Percentiles rank a stretch among this genome's conserved stretches.
These are phyloP conservation scores for Volucella bombylans DNA, from an alignment of 2,888 invertebrate species.

Conservation along the genomic window DNA sequence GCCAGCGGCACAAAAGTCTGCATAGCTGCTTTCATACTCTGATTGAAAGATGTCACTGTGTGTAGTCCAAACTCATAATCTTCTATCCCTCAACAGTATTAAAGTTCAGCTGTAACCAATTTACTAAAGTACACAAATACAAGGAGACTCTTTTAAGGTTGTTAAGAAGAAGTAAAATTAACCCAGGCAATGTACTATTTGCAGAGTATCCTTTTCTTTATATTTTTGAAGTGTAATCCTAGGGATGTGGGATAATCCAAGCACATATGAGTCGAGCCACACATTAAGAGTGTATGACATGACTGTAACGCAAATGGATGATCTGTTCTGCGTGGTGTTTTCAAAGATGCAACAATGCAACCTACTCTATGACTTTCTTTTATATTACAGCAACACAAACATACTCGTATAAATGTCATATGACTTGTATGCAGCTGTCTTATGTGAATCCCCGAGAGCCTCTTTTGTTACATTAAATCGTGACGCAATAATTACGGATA, in stretches of 20 bases:
- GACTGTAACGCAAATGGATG: constrained; percentile 18
- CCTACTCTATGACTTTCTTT: constrained; percentile 2
- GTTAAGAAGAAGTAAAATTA: background rate
- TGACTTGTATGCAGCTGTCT: background rate
- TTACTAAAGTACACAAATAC: too few species aligned
- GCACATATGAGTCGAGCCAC: background rate
- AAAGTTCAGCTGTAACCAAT: too few species aligned
- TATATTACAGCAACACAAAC: constrained; percentile 10
- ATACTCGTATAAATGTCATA: constrained; percentile 26
- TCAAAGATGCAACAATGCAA: constrained; percentile 36
- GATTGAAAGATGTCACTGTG: too few species aligned
- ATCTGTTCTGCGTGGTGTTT: constrained; percentile 3
- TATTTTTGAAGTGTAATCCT: constrained; percentile 16
- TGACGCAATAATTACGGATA: constrained; percentile 6
- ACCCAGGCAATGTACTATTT: background rate
- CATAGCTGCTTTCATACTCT: too few species aligned
- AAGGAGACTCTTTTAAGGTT: too few species aligned
- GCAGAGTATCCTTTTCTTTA: background rate
- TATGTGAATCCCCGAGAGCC: background rate
- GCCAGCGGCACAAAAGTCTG: too few species aligned
- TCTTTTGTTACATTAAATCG: constrained; percentile 24
- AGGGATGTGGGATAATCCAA: constrained; percentile 3
- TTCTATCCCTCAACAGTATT: too few species aligned
- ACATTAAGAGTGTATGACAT: constrained; percentile 2
- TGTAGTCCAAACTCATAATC: too few species aligned